Evolutionary conservation across 2,888 invertebrate genomes (phyloP).

Genomic region (Monochamus alternatus): DNA sequence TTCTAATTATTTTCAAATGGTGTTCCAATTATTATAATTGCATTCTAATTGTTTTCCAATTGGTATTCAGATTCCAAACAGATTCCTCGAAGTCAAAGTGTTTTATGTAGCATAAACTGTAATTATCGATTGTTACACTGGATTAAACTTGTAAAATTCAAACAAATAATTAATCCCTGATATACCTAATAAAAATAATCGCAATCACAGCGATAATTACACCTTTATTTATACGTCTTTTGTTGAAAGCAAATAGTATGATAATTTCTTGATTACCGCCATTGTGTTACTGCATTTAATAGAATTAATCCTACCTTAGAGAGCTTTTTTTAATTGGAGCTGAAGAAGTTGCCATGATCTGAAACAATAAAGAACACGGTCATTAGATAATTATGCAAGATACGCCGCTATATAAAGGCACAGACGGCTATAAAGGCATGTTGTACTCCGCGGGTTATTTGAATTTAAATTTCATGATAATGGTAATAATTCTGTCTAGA

Average conservation of each 20-base stretch:
- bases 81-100: too few species aligned
- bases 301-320: constrained; percentile 24
- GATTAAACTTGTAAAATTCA: not conserved
- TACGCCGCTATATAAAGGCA: not conserved
- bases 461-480: not conserved
- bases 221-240: not conserved
- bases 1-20: too few species aligned
- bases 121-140: too few species aligned
- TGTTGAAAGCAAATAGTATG: constrained; percentile 27
- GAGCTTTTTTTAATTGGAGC: constrained; percentile 9
- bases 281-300: constrained; percentile 20
- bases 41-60: too few species aligned
- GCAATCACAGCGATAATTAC: not conserved
- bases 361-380: constrained; percentile 17
- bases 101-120: too few species aligned
- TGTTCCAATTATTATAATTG: too few species aligned
- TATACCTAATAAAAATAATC: not conserved
- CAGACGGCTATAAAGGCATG: not conserved
- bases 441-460: not conserved
- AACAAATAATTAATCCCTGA: not conserved
- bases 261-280: constrained; percentile 19
- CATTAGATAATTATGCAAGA: constrained; percentile 27
- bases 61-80: too few species aligned
- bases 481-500: not conserved
- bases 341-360: constrained; percentile 22